Conservation (phyloP, 2,888 invertebrate genomes). For the Limnephilus marmoratus region DNA sequence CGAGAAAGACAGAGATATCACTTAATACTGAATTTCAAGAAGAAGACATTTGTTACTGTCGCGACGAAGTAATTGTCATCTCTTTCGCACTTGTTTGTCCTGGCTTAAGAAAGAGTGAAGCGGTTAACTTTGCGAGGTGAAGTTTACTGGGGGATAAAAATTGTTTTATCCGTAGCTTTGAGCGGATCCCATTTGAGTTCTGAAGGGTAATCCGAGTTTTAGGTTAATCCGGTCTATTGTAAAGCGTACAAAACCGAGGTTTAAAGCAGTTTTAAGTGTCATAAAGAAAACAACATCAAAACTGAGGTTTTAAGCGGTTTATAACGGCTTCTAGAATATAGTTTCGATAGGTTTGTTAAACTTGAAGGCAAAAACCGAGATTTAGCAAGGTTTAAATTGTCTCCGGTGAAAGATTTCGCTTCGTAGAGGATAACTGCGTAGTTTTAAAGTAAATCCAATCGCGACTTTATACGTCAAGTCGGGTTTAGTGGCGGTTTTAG, state of each 20-base stretch:
- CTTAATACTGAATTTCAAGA: not conserved
- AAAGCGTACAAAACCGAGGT: not conserved
- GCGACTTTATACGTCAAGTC: not conserved
- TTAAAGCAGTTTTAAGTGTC: not conserved
- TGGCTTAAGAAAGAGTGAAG: not conserved
- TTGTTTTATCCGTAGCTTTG: conserved; percentile 9
- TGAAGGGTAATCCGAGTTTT: not conserved
- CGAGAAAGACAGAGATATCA: conserved; percentile 35
- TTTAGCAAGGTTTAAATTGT: not conserved
- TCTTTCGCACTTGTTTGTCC: conserved; percentile 3
- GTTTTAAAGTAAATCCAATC: not conserved
- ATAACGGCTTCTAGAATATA: not conserved
- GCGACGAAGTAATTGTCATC: conserved; percentile 8
- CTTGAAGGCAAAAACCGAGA: not conserved
- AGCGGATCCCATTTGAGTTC: conserved; percentile 9
- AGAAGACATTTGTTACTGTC: not conserved
- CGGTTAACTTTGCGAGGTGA: not conserved
- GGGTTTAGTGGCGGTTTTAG: not conserved
- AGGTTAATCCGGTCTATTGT: not conserved
- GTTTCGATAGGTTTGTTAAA: not conserved
- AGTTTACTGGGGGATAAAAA: conserved; percentile 15
- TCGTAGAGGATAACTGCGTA: not conserved
- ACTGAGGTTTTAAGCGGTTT: not conserved
- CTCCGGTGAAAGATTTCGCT: not conserved
- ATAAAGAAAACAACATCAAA: not conserved